phyloP scores from a whole-genome alignment of 2,113 vertebrate species.

The Narcine bancroftii region DNA sequence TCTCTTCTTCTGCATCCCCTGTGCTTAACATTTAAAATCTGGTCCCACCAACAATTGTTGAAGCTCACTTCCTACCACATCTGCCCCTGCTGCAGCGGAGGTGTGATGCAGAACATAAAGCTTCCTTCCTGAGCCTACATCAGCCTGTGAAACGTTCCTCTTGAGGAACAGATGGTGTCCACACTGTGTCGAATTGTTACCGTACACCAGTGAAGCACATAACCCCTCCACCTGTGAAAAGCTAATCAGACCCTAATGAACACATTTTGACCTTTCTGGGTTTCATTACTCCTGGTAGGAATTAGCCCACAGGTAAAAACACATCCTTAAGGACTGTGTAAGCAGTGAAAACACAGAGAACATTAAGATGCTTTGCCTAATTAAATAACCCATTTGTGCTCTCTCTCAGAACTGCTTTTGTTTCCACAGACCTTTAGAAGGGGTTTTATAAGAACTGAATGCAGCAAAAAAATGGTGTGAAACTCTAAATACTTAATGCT shows the following conservation, averaged over 20 bases:
- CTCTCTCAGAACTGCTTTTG: neutral
- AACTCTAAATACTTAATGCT: constrained; percentile 20
- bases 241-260: constrained; percentile 85
- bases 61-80: neutral
- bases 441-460: constrained; percentile 17
- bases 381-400: constrained; percentile 51
- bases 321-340: constrained; percentile 40
- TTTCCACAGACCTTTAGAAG: constrained; percentile 9
- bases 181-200: constrained; percentile 81
- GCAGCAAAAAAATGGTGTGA: constrained; percentile 8
- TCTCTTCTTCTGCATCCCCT: no score
- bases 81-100: neutral
- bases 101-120: neutral
- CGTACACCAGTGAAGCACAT: constrained; percentile 75
- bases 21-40: neutral
- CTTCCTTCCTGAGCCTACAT: neutral
- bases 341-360: constrained; percentile 55
- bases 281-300: constrained; percentile 91
- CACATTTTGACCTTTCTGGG: constrained; percentile 82
- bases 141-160: neutral
- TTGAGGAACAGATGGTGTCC: constrained; percentile 77
- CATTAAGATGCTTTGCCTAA: constrained; percentile 53
- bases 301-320: constrained; percentile 72
- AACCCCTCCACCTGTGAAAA: constrained; percentile 81
- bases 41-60: neutral